Percentiles rank a stretch among this genome's conserved stretches.
Conservation (phyloP, 2,113 vertebrate genomes). For the Embiotoca jacksoni region DNA sequence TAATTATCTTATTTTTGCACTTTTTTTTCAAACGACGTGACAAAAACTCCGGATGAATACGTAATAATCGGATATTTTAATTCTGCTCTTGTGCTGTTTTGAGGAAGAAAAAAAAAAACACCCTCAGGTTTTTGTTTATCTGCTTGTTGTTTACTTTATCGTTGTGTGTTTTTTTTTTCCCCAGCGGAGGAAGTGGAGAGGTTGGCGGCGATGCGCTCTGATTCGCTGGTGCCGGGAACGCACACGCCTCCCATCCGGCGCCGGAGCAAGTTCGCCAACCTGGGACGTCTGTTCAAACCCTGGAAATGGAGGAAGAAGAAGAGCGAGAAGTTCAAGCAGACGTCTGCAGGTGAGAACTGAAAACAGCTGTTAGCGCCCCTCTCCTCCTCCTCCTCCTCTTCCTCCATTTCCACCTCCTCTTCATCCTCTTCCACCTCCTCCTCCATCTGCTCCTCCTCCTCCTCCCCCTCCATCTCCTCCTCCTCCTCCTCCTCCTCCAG, state of each 20-base stretch:
- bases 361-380: background rate
- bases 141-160: background rate
- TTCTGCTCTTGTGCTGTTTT: too few relatives aligned
- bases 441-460: too few relatives aligned
- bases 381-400: background rate
- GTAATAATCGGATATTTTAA: too few relatives aligned
- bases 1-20: background rate
- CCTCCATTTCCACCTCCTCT: background rate
- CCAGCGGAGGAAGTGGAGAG: constrained; percentile 96
- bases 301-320: constrained; percentile 99
- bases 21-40: too few relatives aligned
- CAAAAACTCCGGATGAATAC: background rate
- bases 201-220: constrained; percentile 96
- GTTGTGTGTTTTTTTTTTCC: background rate
- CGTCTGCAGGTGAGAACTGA: constrained; percentile 91
- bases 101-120: too few relatives aligned
- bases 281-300: constrained; percentile 96
- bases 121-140: too few relatives aligned
- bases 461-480: too few relatives aligned
- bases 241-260: constrained; percentile 97
- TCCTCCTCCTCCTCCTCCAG: too few relatives aligned
- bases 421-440: background rate
- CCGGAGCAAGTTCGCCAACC: constrained; percentile 94
- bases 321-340: constrained; percentile 98
- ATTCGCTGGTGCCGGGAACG: constrained; percentile 97